Base-by-base conservation (phyloP, 2,113 vertebrate species). In the Epinephelus lanceolatus region DNA sequence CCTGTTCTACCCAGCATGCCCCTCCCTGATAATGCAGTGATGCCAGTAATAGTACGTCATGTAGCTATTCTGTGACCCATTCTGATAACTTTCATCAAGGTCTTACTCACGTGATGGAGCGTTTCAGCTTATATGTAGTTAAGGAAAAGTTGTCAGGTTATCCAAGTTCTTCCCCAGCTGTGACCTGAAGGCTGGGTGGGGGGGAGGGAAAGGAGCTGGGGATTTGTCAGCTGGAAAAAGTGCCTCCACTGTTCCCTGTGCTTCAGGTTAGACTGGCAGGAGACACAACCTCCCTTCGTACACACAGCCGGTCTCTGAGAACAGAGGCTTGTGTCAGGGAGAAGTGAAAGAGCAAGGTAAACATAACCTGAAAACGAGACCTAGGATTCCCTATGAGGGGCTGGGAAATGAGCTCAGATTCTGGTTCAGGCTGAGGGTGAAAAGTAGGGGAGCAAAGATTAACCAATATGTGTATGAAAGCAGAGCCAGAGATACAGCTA, bases 311-410 rank as follows among this genome's bases (percentile, higher is more conserved):
- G 45, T 37, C 71, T 49, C 21, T 60, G 63, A 61, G 27, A 71
- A 78, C 69, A 81, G 25, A 82, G 70, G 7, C 42, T 77, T 79
- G 40, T 62, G 69, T 70, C 79, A 78, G 42, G 6, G 60, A 71
- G 21, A 74, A 45, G 60, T 30, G n/a, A 74, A 81, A 62, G 23
- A 57, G 15, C 17, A 57, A 65, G 4, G 37, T 66, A 80, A 86
- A 75, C 49, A 81, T 13, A 78, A 56, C 15, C 65, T 75, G 69
- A 37, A 74, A 84, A 61, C 13, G n/a, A 90, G 71, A 80, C 45
- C 17, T 23, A 74, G 18, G 49, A 30, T 66, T 68, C 37, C 45
- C 63, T 72, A 53, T 47, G 63, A 62, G 67, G 0, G 57, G 74
- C 6, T 62, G 51, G 67, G 45, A 61, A 51, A 72, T 55, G 37